Conservation (phyloP, 2,113 vertebrate species). For the Peromyscus maniculatus region DNA sequence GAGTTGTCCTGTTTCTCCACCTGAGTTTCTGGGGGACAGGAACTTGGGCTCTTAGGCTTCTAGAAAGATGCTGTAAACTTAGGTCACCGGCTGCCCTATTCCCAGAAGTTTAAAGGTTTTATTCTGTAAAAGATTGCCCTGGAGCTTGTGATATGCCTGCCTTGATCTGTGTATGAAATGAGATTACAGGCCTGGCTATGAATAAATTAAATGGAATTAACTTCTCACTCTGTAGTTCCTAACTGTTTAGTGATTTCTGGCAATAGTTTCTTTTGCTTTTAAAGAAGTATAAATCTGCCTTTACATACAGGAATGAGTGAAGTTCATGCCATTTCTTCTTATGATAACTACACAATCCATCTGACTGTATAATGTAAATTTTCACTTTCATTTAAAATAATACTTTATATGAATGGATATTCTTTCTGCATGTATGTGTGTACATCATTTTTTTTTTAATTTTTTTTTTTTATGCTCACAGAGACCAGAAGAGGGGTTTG, state of each 20-base stretch:
- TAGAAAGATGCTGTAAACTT: neutral
- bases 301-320: neutral
- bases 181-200: neutral
- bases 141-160: neutral
- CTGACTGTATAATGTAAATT: neutral
- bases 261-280: conserved; percentile 23
- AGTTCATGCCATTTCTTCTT: conserved; percentile 18
- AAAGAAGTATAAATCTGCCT: neutral
- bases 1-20: neutral
- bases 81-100: neutral
- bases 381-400: conserved; percentile 3
- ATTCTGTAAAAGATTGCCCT: neutral
- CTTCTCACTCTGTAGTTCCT: neutral
- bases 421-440: neutral
- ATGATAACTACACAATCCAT: neutral
- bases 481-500: neutral
- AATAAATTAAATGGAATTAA: conserved; percentile 8
- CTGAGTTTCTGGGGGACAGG: neutral
- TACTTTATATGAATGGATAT: neutral
- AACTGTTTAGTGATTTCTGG: conserved; percentile 32
- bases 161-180: neutral
- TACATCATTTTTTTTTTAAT: neutral
- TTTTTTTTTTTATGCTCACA: neutral
- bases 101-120: neutral
- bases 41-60: neutral